Conservation (phyloP, 1,140 invertebrate species). For the Pseudachorutes palmiensis region DNA sequence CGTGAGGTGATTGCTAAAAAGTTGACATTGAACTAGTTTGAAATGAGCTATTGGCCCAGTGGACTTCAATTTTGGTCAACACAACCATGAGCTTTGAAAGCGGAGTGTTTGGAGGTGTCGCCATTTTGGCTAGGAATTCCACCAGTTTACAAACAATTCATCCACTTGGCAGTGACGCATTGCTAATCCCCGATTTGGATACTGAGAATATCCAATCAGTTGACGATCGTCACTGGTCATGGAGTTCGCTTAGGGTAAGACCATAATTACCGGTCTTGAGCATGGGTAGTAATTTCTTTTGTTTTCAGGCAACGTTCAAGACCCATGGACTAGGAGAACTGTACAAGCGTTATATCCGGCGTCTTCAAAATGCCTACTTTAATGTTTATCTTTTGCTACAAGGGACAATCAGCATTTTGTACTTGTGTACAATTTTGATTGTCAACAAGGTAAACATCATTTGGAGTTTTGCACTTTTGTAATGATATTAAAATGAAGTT, state of each 20-base stretch:
- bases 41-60: no score
- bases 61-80: not conserved
- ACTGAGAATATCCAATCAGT: constrained; percentile 22
- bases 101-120: not conserved
- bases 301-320: constrained; percentile 60
- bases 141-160: not conserved
- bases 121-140: not conserved
- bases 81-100: constrained; percentile 6
- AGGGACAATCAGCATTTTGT: constrained; percentile 53
- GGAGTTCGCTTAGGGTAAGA: constrained; percentile 39
- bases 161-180: not conserved
- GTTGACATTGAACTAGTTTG: no score
- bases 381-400: constrained; percentile 64
- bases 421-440: constrained; percentile 50
- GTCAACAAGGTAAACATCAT: constrained; percentile 6
- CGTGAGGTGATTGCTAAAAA: no score
- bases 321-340: constrained; percentile 62
- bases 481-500: no score
- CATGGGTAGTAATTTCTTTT: not conserved
- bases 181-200: not conserved
- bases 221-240: constrained; percentile 41
- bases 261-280: no score
- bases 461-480: no score
- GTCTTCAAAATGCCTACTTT: constrained; percentile 65
- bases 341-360: constrained; percentile 62